These are phyloP conservation scores for Melanotaenia boesemani DNA, from an alignment of 2,797 vertebrate genomes.

Conservation along the genomic window DNA sequence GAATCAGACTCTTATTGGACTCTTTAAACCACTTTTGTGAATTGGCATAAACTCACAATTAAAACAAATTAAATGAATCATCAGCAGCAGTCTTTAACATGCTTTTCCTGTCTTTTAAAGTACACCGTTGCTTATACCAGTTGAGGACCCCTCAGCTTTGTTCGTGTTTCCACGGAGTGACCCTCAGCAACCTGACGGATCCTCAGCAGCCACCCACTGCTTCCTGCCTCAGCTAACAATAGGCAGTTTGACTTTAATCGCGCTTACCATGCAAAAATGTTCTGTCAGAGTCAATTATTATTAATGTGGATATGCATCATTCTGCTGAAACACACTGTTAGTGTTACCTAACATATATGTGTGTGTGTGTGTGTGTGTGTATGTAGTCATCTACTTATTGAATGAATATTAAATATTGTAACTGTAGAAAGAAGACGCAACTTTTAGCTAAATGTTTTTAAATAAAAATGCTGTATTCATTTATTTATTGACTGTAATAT, in stretches of 20 bases:
- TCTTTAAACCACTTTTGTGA: not conserved
- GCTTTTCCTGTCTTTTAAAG: slow-evolving; percentile 48
- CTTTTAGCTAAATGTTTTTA: too few relatives aligned
- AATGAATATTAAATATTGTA: too few relatives aligned
- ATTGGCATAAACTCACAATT: not conserved
- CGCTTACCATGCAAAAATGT: slow-evolving; percentile 66
- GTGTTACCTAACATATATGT: not conserved
- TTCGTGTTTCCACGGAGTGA: slow-evolving; percentile 53
- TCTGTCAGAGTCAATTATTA: slow-evolving; percentile 52
- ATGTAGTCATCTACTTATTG: too few relatives aligned
- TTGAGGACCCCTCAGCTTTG: slow-evolving; percentile 45
- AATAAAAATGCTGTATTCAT: too few relatives aligned
- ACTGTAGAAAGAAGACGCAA: too few relatives aligned
- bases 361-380: too few relatives aligned
- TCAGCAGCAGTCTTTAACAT: not conserved
- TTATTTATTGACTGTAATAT: too few relatives aligned
- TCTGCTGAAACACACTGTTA: slow-evolving; percentile 26
- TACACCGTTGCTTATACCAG: not conserved
- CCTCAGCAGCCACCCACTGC: slow-evolving; percentile 58
- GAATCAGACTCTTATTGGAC: too few relatives aligned
- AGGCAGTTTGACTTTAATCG: slow-evolving; percentile 36
- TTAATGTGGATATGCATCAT: slow-evolving; percentile 23
- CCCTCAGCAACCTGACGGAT: slow-evolving; percentile 46
- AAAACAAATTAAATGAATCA: not conserved
- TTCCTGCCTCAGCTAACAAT: slow-evolving; percentile 74